Percentiles rank a stretch among this genome's conserved stretches.
phyloP scores from a whole-genome alignment of 2,888 invertebrate species.

The Leptinotarsa rubiginosa region DNA sequence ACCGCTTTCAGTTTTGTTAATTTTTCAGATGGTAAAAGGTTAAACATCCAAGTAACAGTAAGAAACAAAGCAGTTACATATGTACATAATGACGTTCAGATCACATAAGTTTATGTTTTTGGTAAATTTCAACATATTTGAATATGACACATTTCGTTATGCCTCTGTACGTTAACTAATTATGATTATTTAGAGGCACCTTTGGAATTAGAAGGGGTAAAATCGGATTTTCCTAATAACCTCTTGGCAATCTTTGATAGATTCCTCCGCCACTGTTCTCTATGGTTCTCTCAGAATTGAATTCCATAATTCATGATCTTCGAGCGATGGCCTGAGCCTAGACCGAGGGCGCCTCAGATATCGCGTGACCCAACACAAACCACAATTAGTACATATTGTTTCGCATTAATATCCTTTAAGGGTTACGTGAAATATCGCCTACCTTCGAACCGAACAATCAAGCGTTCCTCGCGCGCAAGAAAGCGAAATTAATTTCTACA shows the following conservation, averaged over 20 bases:
- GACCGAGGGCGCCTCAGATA: constrained; percentile 21
- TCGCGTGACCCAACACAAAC: constrained; percentile 31
- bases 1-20: no score
- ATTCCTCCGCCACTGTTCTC: neutral
- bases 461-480: constrained; percentile 12
- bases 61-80: no score
- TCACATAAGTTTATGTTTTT: no score
- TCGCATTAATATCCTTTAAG: constrained; percentile 32
- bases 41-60: no score
- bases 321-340: constrained; percentile 3
- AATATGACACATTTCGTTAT: no score
- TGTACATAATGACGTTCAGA: no score
- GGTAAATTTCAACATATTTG: no score
- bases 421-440: constrained; percentile 25
- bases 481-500: constrained; percentile 23
- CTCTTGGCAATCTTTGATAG: neutral
- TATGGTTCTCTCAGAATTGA: constrained; percentile 3
- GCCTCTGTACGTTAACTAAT: no score
- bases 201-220: neutral
- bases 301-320: constrained; percentile 18
- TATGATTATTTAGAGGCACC: neutral
- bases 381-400: constrained; percentile 41
- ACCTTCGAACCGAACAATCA: constrained; percentile 21
- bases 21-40: no score
- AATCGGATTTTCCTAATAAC: neutral